These are phyloP conservation scores for Colletes collaris DNA, from an alignment of 2,888 invertebrate species.

Conservation along the genomic window DNA sequence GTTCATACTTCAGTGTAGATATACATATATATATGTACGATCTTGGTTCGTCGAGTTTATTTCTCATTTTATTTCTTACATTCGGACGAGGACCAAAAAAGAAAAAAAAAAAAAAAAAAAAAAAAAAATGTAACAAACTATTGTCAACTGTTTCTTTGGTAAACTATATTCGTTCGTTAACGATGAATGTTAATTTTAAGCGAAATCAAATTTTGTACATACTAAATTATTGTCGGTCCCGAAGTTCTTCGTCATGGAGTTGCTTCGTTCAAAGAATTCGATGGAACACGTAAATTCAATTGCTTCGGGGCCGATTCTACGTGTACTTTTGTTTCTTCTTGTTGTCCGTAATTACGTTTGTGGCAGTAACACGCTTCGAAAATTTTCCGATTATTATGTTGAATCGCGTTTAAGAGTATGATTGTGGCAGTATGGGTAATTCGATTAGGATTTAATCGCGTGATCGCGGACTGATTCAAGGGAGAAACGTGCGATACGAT, in stretches of 20 bases:
- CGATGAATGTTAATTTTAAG: conserved; percentile 73
- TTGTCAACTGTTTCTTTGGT: conserved; percentile 4
- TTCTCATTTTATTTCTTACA: conserved; percentile 55
- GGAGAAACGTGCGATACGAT: conserved; percentile 59
- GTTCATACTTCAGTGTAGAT: conserved; percentile 52
- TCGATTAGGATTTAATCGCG: conserved; percentile 74
- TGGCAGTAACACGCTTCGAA: conserved; percentile 57
- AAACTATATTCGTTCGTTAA: conserved; percentile 57
- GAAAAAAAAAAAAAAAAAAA: too few relatives aligned
- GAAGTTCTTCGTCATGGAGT: conserved; percentile 26
- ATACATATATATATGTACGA: neutral
- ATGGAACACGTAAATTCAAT: conserved; percentile 47
- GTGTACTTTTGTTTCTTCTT: conserved; percentile 55
- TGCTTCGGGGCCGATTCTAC: conserved; percentile 62
- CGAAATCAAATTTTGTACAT: conserved; percentile 75
- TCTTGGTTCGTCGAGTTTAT: conserved; percentile 48
- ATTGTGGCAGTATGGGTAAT: conserved; percentile 67
- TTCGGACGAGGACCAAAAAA: conserved; percentile 71
- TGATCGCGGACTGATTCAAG: conserved; percentile 74
- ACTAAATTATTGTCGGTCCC: conserved; percentile 77
- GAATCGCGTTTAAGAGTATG: conserved; percentile 63
- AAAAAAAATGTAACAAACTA: neutral
- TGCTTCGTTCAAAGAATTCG: conserved; percentile 2
- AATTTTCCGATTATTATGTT: conserved; percentile 63
- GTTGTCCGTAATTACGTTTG: conserved; percentile 51